A percentile compares a stretch with the other conserved stretches of the same genome.
phyloP scores from a whole-genome alignment of 2,113 vertebrate species.

The Delphinapterus leucas region DNA sequence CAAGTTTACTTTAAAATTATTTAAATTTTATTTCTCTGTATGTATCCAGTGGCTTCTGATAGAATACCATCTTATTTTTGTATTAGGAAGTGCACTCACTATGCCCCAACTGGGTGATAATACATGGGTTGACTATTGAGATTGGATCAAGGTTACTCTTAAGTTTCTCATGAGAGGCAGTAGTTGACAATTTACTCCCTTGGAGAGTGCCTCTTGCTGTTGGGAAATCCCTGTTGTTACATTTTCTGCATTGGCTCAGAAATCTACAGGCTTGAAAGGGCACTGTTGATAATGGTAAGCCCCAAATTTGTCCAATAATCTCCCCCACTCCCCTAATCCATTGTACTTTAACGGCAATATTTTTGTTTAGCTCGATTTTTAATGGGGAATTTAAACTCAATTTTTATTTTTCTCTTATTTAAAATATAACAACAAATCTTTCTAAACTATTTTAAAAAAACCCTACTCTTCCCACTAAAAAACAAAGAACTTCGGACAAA shows the following conservation, averaged over 20 bases:
- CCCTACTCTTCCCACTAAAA: not conserved
- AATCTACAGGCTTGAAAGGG: conserved; percentile 76
- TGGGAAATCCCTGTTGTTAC: conserved; percentile 78
- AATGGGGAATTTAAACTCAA: conserved; percentile 50
- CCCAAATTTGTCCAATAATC: conserved; percentile 75
- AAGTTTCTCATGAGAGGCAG: conserved; percentile 73
- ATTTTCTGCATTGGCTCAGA: conserved; percentile 75
- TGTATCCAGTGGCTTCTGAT: conserved; percentile 73
- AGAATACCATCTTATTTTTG: conserved; percentile 78
- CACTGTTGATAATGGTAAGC: conserved; percentile 78
- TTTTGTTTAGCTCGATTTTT: conserved; percentile 66
- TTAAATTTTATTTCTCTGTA: conserved; percentile 72
- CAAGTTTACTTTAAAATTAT: conserved; percentile 71
- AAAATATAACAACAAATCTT: conserved; percentile 48
- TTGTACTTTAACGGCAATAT: conserved; percentile 64
- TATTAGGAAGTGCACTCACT: conserved; percentile 76
- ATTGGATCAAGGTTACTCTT: conserved; percentile 78
- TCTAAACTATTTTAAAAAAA: not conserved
- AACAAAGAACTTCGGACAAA: conserved; percentile 18
- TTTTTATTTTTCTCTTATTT: conserved; percentile 46
- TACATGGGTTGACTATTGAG: conserved; percentile 77
- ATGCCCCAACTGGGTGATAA: conserved; percentile 78
- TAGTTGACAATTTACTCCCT: conserved; percentile 73
- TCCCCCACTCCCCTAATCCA: conserved; percentile 58
- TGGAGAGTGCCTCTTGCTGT: conserved; percentile 78